Conservation (phyloP, 2,888 invertebrate species). For the Gibbula magus region DNA sequence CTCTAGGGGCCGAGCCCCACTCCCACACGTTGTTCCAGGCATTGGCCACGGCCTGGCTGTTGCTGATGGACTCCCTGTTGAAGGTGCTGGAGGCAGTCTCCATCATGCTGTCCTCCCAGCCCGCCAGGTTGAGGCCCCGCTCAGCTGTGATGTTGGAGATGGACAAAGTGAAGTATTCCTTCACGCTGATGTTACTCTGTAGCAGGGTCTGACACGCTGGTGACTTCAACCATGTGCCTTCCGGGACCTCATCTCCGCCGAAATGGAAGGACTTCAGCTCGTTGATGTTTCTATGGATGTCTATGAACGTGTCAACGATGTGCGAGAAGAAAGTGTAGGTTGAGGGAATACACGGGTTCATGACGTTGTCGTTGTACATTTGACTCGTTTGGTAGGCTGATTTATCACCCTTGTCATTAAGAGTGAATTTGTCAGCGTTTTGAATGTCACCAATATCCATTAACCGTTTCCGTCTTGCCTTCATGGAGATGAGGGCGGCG, state of each 20-base stretch:
- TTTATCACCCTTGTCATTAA: constrained; percentile 41
- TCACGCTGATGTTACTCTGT: constrained; percentile 14
- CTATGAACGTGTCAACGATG: constrained; percentile 47
- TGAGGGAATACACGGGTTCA: constrained; percentile 51
- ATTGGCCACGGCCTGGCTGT: constrained; percentile 54
- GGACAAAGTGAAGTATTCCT: neutral
- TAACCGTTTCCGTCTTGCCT: constrained; percentile 30
- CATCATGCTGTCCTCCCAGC: constrained; percentile 62
- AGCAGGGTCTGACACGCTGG: constrained; percentile 24
- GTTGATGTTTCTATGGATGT: constrained; percentile 54
- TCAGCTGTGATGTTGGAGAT: constrained; percentile 22
- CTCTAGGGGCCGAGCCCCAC: constrained; percentile 54
- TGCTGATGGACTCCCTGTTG: constrained; percentile 34
- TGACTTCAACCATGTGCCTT: constrained; percentile 44
- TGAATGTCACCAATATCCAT: constrained; percentile 8
- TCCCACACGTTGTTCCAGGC: constrained; percentile 68
- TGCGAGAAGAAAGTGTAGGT: constrained; percentile 40
- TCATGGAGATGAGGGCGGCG: constrained; percentile 63
- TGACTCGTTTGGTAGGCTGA: constrained; percentile 40
- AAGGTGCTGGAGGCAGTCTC: constrained; percentile 31
- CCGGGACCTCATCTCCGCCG: constrained; percentile 71
- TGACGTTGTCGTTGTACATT: constrained; percentile 52
- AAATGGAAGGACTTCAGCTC: constrained; percentile 65
- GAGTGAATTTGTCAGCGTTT: constrained; percentile 35
- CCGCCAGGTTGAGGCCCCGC: constrained; percentile 41